phyloP scores from a whole-genome alignment of 2,113 vertebrate genomes.

The Chaetodon auriga region DNA sequence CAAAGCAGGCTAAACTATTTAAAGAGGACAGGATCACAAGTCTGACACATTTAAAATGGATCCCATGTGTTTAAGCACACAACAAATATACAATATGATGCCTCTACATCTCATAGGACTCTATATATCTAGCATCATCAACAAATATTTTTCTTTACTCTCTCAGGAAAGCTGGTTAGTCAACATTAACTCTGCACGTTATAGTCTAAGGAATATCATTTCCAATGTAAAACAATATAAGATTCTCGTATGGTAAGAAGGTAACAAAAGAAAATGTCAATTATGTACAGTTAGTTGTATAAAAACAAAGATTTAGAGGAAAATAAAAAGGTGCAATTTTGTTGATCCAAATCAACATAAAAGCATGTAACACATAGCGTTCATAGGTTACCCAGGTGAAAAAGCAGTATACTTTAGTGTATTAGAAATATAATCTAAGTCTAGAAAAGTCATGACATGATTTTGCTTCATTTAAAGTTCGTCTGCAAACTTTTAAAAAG shows the following conservation, averaged over 20 bases:
- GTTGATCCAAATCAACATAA: constrained; percentile 68
- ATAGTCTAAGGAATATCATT: constrained; percentile 6
- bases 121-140: not conserved
- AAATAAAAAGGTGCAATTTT: constrained; percentile 55
- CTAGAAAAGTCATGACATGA: no score
- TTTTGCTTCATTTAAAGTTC: no score
- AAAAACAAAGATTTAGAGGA: constrained; percentile 37
- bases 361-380: constrained; percentile 64
- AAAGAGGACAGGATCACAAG: constrained; percentile 43
- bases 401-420: no score
- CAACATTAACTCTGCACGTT: constrained; percentile 15
- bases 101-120: constrained; percentile 13
- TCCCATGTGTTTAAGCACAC: constrained; percentile 29
- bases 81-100: constrained; percentile 28
- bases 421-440: no score
- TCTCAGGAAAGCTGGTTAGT: constrained; percentile 41
- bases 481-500: no score
- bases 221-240: constrained; percentile 18
- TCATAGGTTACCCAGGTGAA: constrained; percentile 42
- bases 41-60: constrained; percentile 16
- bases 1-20: constrained; percentile 33
- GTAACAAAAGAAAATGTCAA: constrained; percentile 9
- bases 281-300: constrained; percentile 55
- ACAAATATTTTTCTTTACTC: constrained; percentile 26
- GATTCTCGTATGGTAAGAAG: constrained; percentile 8